phyloP scores from a whole-genome alignment of 2,888 invertebrate genomes.

The Cacoxenus indagator region DNA sequence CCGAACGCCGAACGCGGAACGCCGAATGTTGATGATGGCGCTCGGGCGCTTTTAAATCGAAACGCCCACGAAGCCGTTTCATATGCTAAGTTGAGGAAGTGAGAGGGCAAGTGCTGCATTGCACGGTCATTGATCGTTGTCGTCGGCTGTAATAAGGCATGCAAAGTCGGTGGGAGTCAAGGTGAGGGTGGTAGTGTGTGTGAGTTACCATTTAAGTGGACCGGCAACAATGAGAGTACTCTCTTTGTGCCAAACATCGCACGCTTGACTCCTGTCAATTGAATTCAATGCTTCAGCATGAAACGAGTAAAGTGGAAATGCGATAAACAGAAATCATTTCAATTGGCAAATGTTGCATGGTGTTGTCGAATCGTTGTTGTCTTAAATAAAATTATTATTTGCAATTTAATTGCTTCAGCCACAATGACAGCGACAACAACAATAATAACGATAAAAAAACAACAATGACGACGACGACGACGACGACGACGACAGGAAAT shows the following conservation, averaged over 20 bases:
- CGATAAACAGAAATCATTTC: slow-evolving; percentile 5
- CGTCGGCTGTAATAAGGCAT: too few species aligned
- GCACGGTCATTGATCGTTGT: slow-evolving; percentile 17
- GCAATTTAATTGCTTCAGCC: slow-evolving; percentile 55
- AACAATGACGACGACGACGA: slow-evolving; percentile 19
- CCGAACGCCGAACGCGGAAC: neutral
- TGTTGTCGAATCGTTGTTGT: neutral
- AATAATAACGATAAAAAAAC: too few species aligned
- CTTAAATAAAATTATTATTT: slow-evolving; percentile 50
- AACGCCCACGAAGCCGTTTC: neutral
- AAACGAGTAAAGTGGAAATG: neutral
- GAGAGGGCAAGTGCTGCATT: neutral
- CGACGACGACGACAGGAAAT: neutral
- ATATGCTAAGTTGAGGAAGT: neutral
- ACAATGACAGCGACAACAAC: slow-evolving; percentile 21
- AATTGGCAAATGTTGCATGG: slow-evolving; percentile 1
- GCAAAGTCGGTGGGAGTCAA: too few species aligned
- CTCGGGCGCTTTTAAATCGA: slow-evolving; percentile 7
- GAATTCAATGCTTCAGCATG: neutral
- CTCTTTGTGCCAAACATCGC: neutral
- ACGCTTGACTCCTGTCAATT: neutral
- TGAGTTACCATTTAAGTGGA: slow-evolving; percentile 46
- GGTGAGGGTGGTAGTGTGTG: too few species aligned
- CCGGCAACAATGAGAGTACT: slow-evolving; percentile 26
- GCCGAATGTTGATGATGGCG: neutral